Evolutionary conservation across 2,888 invertebrate species (phyloP), one percentile per base, ranked within the genome.

Genomic region (Altica lythri): DNA sequence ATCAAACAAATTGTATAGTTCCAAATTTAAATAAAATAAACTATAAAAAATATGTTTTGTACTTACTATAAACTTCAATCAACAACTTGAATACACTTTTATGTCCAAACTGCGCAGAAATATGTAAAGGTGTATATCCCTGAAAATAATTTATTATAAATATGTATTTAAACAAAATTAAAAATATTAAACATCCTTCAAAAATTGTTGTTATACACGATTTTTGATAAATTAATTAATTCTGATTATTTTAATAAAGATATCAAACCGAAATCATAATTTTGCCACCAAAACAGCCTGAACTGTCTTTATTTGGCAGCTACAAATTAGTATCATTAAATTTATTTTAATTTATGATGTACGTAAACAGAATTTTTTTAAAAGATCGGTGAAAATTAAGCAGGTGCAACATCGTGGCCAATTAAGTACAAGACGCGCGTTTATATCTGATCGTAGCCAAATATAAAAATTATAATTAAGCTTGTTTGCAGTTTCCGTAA

Each of bases 91-190:
- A 94, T 47, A 94, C 87, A 51, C 91, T 86, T 68, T 91, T 89
- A 69, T 91, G 90, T 14, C 90, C 89, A 76, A 91, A 93, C 76
- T 94, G 93, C 77, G 93, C 90, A 1, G 95, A 94, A 61, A 96
- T 82, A 75, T 97, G 96, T 27, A 95, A 80, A 47, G 96, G 90
- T 56, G 95, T 95, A 76, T 95, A 95, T 17, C 96, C 96, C 93
- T 95, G 80, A 27, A 83, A 54, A 65, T 66, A 70, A 62, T 48
- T 55, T 25, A 8, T 30, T 19, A n/a, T 19, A 17, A 1, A 17
- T 2, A 38, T 19, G n/a, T 10, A 38, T 19, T 34, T 12, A 17
- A 27, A n/a, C 27, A 27, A 16, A 35, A 35, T 16, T 9, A 9
- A 35, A 17, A 35, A 6, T 16, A 35, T 35, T 27, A 14, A 10